Evolutionary conservation across 2,113 vertebrate genomes (phyloP), one percentile per base, ranked within the genome.

Genomic region (Cricetomys ansorgei): DNA sequence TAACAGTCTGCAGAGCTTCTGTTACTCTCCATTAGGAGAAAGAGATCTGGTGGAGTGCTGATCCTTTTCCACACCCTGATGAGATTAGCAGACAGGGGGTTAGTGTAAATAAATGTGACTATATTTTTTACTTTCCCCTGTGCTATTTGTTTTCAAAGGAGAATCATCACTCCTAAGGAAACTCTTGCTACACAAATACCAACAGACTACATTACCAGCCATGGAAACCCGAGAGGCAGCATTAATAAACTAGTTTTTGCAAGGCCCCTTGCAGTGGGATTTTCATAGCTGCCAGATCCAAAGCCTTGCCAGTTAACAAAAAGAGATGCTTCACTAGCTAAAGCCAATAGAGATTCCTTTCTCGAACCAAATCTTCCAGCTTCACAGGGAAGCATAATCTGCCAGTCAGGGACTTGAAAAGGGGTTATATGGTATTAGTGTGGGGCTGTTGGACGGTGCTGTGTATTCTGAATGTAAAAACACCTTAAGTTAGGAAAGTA

Each of bases 291-390:
- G 90, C 79, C 86, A 97, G 95, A 97, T 90, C 5, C 37, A 95
- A 79, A 94, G 37, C 53, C 92, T 69, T 88, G 73, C 73, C 90
- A 96, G 91, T 97, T 97, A 91, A 96, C 88, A 88, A 69, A 69
- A 96, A 69, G 37, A 97, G 59, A 96, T 85, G 50, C 53, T 94
- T 96, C 88, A 72, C 62, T 93, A 95, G 50, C 93, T 96, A 88
- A 94, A 96, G 92, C n/a, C 87, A 97, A 91, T 31, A 75, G 69
- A 94, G 37, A 7, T 6, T 95, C 88, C 16, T 94, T 96, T 87
- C 37, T 88, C 50, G 8, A 40, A 72, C 16, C 50, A 92, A 70
- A 91, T 21, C 40, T 48, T 34, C 43, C 17, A 89, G 23, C 23
- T 89, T 62, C 77, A 50, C 17, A 83, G 62, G 21, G 5, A 91